These are phyloP conservation scores for Andrena flavipes DNA, from an alignment of 2,888 invertebrate species.

Conservation along the genomic window DNA sequence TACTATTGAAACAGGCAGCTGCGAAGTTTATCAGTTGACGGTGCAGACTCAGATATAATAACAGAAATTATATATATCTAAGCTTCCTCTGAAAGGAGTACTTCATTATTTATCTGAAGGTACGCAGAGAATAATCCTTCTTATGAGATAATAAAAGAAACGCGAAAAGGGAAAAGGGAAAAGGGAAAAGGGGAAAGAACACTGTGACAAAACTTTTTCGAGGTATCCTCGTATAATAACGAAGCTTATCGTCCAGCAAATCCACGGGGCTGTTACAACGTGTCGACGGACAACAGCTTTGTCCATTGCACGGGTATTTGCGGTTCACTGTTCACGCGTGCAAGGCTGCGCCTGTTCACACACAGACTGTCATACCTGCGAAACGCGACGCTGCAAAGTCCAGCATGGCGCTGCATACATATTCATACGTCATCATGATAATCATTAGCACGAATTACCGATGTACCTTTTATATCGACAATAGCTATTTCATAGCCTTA, in stretches of 20 bases:
- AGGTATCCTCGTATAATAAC: conserved; percentile 15
- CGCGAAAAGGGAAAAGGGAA: too few relatives aligned
- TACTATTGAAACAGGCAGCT: not conserved
- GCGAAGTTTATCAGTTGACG: not conserved
- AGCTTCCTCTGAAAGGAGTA: too few relatives aligned
- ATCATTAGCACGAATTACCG: conserved; percentile 60
- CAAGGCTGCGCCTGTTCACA: conserved; percentile 6
- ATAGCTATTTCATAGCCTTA: not conserved
- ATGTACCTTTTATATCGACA: conserved; percentile 45
- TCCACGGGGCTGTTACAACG: conserved; percentile 41
- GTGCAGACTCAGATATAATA: too few relatives aligned
- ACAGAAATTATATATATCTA: too few relatives aligned
- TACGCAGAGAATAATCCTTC: too few relatives aligned
- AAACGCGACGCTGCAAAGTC: conserved; percentile 33
- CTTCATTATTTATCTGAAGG: too few relatives aligned
- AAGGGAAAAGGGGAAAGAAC: not conserved
- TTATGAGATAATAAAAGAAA: too few relatives aligned
- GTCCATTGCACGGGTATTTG: conserved; percentile 51
- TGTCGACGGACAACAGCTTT: conserved; percentile 41
- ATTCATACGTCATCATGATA: conserved; percentile 64
- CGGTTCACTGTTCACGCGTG: conserved; percentile 33
- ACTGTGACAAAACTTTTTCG: not conserved
- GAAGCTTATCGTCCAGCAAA: conserved; percentile 37
- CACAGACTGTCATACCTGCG: conserved; percentile 23
- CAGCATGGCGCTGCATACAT: conserved; percentile 55